Evolutionary conservation across 2,797 vertebrate genomes (phyloP).

Genomic region (Helicolenus hilgendorfi): DNA sequence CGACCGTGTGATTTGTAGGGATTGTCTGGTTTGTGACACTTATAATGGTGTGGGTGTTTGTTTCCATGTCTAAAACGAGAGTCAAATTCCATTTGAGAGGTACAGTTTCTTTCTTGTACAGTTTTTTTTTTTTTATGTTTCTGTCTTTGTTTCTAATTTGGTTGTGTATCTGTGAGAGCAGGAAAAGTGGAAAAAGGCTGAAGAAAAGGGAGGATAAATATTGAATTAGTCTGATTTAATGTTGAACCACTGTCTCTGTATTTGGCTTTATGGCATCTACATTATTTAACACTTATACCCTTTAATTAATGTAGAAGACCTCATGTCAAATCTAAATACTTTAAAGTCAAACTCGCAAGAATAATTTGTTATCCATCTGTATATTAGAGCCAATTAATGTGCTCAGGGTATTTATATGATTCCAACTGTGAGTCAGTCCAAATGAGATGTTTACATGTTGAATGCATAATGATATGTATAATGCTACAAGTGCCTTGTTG

Average conservation of each 20-base stretch:
- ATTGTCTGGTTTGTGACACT: slow-evolving; percentile 17
- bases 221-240: slow-evolving; percentile 3
- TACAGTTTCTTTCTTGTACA: background rate
- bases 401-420: background rate
- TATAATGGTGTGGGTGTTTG: slow-evolving; percentile 5
- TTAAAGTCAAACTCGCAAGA: background rate
- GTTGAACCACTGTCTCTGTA: slow-evolving; percentile 18
- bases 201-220: slow-evolving; percentile 28
- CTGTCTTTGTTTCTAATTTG: slow-evolving; percentile 2
- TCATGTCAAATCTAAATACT: background rate
- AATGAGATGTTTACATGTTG: background rate
- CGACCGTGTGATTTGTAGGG: slow-evolving; percentile 11
- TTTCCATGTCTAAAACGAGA: background rate
- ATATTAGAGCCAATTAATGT: background rate
- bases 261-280: slow-evolving; percentile 19
- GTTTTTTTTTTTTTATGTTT: background rate
- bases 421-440: too few species aligned
- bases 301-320: background rate
- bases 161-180: background rate
- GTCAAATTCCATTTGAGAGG: background rate
- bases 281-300: background rate
- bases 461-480: background rate
- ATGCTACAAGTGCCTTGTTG: background rate
- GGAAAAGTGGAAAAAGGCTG: background rate
- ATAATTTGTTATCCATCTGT: background rate